Evolutionary conservation across 2,888 invertebrate species (phyloP).

Genomic region (Escarpia spicata): DNA sequence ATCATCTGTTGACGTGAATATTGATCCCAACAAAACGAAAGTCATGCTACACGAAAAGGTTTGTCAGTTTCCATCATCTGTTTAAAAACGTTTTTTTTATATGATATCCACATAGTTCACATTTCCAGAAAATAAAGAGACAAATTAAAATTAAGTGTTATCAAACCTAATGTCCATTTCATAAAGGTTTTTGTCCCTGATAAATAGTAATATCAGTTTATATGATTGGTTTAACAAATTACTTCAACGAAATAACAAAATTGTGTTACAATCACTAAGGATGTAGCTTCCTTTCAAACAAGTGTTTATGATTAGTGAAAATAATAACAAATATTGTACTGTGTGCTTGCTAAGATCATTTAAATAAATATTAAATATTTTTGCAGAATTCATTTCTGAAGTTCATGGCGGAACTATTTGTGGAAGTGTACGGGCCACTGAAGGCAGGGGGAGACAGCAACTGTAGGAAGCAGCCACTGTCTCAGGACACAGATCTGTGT

Average conservation of each 20-base stretch:
- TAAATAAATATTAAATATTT: slow-evolving; percentile 42
- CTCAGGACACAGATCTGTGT: background rate
- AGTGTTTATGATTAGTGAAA: too few relatives aligned
- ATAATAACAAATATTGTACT: too few relatives aligned
- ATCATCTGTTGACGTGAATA: slow-evolving; percentile 70
- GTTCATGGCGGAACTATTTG: background rate
- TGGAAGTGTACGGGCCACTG: slow-evolving; percentile 17
- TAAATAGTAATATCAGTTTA: too few relatives aligned
- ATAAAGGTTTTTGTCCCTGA: too few relatives aligned
- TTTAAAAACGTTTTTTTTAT: background rate
- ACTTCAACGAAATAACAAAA: too few relatives aligned
- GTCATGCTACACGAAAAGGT: slow-evolving; percentile 69
- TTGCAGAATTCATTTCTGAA: background rate
- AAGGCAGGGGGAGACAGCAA: slow-evolving; percentile 14
- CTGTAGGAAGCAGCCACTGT: background rate
- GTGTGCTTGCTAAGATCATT: background rate
- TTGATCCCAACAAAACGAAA: slow-evolving; percentile 72
- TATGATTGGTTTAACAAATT: too few relatives aligned
- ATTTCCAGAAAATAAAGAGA: background rate
- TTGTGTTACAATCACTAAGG: too few relatives aligned
- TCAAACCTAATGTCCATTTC: too few relatives aligned
- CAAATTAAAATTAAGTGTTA: too few relatives aligned
- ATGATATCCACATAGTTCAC: background rate
- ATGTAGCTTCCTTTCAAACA: too few relatives aligned
- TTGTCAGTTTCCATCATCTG: too few relatives aligned